Percentiles rank a stretch among this genome's conserved stretches.
Conservation (phyloP, 2,888 invertebrate genomes). For the Macaria notata region DNA sequence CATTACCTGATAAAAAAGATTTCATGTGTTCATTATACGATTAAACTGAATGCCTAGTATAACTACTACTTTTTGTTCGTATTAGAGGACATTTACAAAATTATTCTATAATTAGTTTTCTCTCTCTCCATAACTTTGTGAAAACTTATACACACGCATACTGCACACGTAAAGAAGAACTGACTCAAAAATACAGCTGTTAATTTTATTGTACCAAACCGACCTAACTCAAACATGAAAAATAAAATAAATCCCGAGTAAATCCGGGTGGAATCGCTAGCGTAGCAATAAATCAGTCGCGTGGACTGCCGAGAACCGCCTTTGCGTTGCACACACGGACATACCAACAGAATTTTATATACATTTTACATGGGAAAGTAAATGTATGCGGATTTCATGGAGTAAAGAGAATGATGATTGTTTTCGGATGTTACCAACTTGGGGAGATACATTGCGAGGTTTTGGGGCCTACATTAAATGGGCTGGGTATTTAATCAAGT, state of each 20-base stretch:
- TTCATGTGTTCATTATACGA: not conserved
- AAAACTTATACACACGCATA: no score
- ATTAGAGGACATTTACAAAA: not conserved
- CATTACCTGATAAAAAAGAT: not conserved
- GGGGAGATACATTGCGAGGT: constrained; percentile 11
- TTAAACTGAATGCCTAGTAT: not conserved
- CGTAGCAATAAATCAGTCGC: constrained; percentile 42
- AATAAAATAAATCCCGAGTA: constrained; percentile 25
- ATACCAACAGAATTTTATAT: constrained; percentile 35
- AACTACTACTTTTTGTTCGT: not conserved
- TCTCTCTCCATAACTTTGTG: no score
- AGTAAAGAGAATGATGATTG: constrained; percentile 35
- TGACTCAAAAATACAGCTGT: no score
- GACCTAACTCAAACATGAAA: no score
- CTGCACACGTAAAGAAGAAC: no score
- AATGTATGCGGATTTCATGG: constrained; percentile 28
- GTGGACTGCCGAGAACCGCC: constrained; percentile 32
- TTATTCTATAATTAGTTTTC: no score
- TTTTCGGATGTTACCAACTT: constrained; percentile 20
- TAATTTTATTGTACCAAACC: not conserved
- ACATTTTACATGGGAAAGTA: constrained; percentile 25
- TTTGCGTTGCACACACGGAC: constrained; percentile 42
- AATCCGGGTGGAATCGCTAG: constrained; percentile 41
- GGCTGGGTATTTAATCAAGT: no score
- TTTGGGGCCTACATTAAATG: not conserved